Conservation (phyloP, 2,797 vertebrate genomes). For the Austrolebias charrua region DNA sequence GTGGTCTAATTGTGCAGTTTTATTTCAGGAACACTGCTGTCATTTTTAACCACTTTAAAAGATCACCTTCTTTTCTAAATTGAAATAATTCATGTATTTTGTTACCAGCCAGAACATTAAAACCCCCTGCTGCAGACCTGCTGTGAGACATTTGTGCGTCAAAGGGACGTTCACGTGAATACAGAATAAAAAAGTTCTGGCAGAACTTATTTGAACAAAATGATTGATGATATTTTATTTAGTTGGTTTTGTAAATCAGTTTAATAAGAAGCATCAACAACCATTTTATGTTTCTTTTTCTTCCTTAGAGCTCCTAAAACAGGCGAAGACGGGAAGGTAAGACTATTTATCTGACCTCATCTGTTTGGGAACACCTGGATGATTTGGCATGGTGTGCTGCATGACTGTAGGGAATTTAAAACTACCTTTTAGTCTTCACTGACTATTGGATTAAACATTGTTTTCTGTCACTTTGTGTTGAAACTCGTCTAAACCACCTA, state of each 20-base stretch:
- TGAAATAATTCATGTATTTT: background rate
- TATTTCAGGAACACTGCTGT: too few species aligned
- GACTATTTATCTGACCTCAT: conserved; percentile 40
- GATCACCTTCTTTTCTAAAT: too few species aligned
- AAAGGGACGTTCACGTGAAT: too few species aligned
- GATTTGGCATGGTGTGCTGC: conserved; percentile 44
- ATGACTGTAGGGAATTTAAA: conserved; percentile 33
- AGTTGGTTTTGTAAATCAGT: background rate
- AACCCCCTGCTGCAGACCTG: too few species aligned
- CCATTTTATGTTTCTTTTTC: conserved; percentile 18
- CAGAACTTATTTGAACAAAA: too few species aligned
- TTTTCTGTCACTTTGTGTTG: conserved; percentile 59
- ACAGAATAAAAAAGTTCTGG: too few species aligned
- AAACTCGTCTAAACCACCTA: conserved; percentile 44
- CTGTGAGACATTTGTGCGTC: too few species aligned
- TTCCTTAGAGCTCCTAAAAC: conserved; percentile 84
- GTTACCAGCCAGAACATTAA: background rate
- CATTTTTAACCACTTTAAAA: too few species aligned
- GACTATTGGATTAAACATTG: conserved; percentile 32
- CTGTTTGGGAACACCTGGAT: conserved; percentile 31
- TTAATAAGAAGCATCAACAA: background rate
- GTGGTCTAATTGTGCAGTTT: too few species aligned
- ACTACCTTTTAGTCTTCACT: conserved; percentile 42
- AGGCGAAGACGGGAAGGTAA: conserved; percentile 90
- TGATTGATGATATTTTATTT: too few species aligned